A percentile compares a stretch with the other conserved stretches of the same genome.
These are phyloP conservation scores for Cryptops parisi DNA, from an alignment of 2,888 invertebrate species.

Conservation along the genomic window DNA sequence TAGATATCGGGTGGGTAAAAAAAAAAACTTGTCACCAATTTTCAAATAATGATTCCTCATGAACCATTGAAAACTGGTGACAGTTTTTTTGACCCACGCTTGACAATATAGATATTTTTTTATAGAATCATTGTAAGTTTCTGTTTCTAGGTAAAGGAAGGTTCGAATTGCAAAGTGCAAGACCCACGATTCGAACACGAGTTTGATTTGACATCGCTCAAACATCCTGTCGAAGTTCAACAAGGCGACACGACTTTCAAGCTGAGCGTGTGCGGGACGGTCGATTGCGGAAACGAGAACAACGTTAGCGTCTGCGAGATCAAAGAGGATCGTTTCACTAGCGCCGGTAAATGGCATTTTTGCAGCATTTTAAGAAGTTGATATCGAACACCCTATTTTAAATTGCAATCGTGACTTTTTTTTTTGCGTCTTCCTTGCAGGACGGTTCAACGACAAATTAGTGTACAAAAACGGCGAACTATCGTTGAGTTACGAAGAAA, in stretches of 20 bases:
- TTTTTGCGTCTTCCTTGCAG: too few relatives aligned
- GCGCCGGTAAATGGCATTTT: too few relatives aligned
- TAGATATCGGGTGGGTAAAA: too few relatives aligned
- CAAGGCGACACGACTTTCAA: slow-evolving; percentile 3
- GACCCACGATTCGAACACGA: slow-evolving; percentile 7
- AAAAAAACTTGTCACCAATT: too few relatives aligned
- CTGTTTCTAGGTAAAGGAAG: slow-evolving; percentile 4
- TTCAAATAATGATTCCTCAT: neutral
- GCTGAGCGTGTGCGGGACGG: slow-evolving; percentile 5
- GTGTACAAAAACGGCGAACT: neutral
- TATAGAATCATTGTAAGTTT: neutral
- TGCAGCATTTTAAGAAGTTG: too few relatives aligned
- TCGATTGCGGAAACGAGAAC: slow-evolving; percentile 7
- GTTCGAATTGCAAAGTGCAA: slow-evolving; percentile 11
- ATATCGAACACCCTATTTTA: too few relatives aligned
- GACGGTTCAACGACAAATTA: slow-evolving; percentile 5
- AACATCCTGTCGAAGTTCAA: slow-evolving; percentile 1
- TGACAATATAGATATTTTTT: neutral
- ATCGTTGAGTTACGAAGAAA: neutral
- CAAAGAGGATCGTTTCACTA: too few relatives aligned
- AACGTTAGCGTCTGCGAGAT: slow-evolving; percentile 13
- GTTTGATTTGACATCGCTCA: slow-evolving; percentile 12
- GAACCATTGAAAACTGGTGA: too few relatives aligned
- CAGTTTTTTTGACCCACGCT: neutral
- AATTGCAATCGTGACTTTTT: too few relatives aligned